A percentile compares a stretch with the other conserved stretches of the same genome.
Conservation (phyloP, 2,113 vertebrate species). For the Xenopus laevis region DNA sequence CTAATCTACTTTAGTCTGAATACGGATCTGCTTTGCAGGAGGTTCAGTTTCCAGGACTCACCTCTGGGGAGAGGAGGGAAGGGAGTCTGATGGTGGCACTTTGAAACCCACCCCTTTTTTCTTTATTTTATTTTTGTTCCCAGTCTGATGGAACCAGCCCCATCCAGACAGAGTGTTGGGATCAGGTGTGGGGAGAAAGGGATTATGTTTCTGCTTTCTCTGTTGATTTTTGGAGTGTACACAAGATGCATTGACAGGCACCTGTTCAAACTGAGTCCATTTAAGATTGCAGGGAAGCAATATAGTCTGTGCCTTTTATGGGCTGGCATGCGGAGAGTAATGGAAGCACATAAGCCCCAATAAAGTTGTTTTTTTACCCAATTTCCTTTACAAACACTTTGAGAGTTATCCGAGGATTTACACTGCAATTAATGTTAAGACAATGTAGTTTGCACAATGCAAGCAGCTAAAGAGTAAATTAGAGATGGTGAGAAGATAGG, state of each 20-base stretch:
- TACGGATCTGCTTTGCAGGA: neutral
- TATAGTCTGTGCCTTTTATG: conserved; percentile 49
- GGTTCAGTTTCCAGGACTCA: conserved; percentile 1
- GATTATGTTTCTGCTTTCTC: conserved; percentile 50
- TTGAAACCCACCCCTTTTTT: conserved; percentile 22
- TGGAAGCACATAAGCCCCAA: conserved; percentile 52
- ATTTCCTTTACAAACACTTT: conserved; percentile 29
- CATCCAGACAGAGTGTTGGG: conserved; percentile 29
- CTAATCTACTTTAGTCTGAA: too few species aligned
- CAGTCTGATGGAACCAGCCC: conserved; percentile 10
- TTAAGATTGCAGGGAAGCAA: conserved; percentile 59
- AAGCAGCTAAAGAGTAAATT: conserved; percentile 8
- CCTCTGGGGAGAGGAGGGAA: conserved; percentile 1
- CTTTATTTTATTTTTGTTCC: conserved; percentile 1
- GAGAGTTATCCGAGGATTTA: conserved; percentile 24
- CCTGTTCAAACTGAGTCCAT: conserved; percentile 69
- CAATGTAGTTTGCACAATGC: conserved; percentile 51
- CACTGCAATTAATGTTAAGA: conserved; percentile 52
- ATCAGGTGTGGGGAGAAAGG: conserved; percentile 47
- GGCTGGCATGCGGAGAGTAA: conserved; percentile 49
- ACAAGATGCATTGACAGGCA: conserved; percentile 66
- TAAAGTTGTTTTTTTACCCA: conserved; percentile 44
- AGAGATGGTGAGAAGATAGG: neutral
- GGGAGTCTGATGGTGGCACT: conserved; percentile 32
- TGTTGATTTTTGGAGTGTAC: conserved; percentile 50